Evolutionary conservation across 2,797 vertebrate species (phyloP).

Genomic region (Halcyon chelicuti): DNA sequence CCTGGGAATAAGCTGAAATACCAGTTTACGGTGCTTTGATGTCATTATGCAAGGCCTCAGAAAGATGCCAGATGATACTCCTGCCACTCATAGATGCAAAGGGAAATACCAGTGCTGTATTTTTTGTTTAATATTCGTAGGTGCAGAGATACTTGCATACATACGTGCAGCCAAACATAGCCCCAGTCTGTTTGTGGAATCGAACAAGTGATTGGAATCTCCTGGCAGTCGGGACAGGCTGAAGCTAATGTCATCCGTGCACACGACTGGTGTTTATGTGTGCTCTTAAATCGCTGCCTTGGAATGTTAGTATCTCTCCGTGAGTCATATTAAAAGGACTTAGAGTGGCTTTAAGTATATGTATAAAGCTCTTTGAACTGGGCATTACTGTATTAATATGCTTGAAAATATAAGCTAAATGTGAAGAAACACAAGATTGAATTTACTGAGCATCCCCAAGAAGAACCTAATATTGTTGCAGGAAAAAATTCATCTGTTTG

Average conservation of each 20-base stretch:
- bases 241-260: no score
- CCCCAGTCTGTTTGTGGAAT: background rate
- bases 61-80: background rate
- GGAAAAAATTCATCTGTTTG: background rate
- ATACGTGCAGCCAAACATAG: background rate
- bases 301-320: background rate
- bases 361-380: background rate
- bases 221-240: background rate
- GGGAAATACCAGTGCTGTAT: background rate
- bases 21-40: background rate
- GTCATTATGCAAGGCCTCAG: background rate
- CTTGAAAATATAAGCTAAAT: background rate
- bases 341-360: background rate
- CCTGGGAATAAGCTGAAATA: background rate
- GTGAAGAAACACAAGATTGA: background rate
- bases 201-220: background rate
- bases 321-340: background rate
- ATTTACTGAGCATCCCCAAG: background rate
- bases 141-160: background rate
- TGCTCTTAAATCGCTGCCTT: background rate
- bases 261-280: accelerated
- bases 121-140: background rate
- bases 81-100: background rate
- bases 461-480: background rate
- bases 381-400: accelerated